These are phyloP conservation scores for Dallia pectoralis DNA, from an alignment of 2,797 vertebrate genomes.

Conservation along the genomic window DNA sequence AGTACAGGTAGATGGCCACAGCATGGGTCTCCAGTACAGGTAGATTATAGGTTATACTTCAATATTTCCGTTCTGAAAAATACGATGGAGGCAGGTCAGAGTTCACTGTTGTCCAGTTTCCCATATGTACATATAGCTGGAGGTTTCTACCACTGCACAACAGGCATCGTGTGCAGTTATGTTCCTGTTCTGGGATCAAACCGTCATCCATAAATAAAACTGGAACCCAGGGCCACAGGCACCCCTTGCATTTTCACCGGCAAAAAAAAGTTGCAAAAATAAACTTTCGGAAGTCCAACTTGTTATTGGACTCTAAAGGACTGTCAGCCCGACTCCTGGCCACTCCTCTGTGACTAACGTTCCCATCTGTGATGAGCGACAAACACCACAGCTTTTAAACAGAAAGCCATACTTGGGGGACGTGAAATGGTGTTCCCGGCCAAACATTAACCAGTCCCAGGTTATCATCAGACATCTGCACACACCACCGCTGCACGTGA, in stretches of 20 bases:
- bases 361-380: conserved; percentile 14
- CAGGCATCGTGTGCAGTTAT: background rate
- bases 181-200: background rate
- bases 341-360: background rate
- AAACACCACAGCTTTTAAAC: conserved; percentile 12
- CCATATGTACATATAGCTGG: background rate
- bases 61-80: background rate
- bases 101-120: background rate
- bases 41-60: too few species aligned
- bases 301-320: background rate
- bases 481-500: conserved; percentile 27
- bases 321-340: background rate
- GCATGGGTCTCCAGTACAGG: too few species aligned
- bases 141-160: background rate
- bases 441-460: conserved; percentile 36
- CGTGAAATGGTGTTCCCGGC: conserved; percentile 14
- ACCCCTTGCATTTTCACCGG: background rate
- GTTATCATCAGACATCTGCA: conserved; percentile 39
- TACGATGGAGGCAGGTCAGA: background rate
- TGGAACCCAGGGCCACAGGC: background rate
- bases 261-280: background rate
- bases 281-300: background rate
- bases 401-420: conserved; percentile 19
- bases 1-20: too few species aligned
- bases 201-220: background rate